These are phyloP conservation scores for Stigmatopora nigra DNA, from an alignment of 2,113 vertebrate genomes.

Conservation along the genomic window DNA sequence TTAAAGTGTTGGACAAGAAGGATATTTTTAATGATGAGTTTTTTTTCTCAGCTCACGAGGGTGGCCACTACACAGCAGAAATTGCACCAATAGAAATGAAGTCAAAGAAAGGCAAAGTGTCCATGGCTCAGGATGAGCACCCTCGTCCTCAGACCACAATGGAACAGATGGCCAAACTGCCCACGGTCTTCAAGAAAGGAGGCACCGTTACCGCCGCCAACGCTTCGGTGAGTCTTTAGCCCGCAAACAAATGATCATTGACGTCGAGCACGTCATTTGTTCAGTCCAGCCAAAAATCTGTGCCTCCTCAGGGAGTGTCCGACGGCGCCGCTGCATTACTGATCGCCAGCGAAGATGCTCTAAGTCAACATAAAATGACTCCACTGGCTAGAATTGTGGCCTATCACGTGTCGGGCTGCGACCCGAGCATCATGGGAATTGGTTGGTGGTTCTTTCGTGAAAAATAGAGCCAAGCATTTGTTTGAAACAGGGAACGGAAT, in stretches of 20 bases:
- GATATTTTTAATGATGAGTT: background rate
- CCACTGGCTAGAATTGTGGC: constrained; percentile 87
- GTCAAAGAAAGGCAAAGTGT: constrained; percentile 80
- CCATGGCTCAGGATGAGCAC: constrained; percentile 85
- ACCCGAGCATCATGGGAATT: constrained; percentile 96
- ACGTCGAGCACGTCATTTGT: background rate
- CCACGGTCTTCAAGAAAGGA: constrained; percentile 85
- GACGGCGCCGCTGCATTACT: constrained; percentile 89
- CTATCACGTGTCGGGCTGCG: constrained; percentile 86
- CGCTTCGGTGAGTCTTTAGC: constrained; percentile 77
- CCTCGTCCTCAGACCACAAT: constrained; percentile 84
- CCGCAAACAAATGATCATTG: background rate
- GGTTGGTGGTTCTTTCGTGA: constrained; percentile 69
- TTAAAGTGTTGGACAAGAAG: too few species aligned
- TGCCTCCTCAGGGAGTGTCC: constrained; percentile 76
- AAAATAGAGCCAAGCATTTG: background rate
- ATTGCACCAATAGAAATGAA: constrained; percentile 91
- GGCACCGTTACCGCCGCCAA: constrained; percentile 93
- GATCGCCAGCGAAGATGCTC: constrained; percentile 87
- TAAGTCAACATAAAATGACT: constrained; percentile 82
- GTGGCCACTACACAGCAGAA: constrained; percentile 80
- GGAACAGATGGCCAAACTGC: constrained; percentile 84
- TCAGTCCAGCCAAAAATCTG: background rate
- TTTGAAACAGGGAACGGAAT: background rate
- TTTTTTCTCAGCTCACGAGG: constrained; percentile 76